A percentile compares a stretch with the other conserved stretches of the same genome.
These are phyloP conservation scores for Hippocampus comes DNA, from an alignment of 2,113 vertebrate genomes.

Conservation along the genomic window DNA sequence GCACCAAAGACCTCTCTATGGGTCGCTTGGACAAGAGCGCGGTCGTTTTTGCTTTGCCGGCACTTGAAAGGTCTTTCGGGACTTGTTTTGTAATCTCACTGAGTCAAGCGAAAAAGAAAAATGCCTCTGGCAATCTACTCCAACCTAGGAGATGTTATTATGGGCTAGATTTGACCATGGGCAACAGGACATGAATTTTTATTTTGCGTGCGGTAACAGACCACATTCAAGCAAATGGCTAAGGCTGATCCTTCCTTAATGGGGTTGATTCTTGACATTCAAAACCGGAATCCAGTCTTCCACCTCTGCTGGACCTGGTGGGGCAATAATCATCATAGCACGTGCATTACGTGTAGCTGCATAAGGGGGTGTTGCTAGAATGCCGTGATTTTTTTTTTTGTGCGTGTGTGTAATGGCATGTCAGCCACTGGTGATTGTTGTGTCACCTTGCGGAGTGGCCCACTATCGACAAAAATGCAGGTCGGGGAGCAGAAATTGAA, in stretches of 20 bases:
- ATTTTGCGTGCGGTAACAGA: not conserved
- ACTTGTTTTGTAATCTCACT: conserved; percentile 43
- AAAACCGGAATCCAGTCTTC: no score
- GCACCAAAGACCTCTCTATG: conserved; percentile 15
- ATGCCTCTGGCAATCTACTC: conserved; percentile 7
- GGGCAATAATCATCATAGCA: no score
- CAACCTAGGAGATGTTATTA: conserved; percentile 37
- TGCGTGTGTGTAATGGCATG: no score
- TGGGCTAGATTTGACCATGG: conserved; percentile 37
- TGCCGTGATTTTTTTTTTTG: no score
- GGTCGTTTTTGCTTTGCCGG: conserved; percentile 28
- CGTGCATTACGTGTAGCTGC: no score
- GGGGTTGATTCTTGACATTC: not conserved
- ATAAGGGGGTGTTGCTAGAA: no score
- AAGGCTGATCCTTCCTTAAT: not conserved
- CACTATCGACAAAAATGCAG: no score
- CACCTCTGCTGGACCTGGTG: no score
- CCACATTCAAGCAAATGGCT: not conserved
- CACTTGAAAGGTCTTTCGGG: conserved; percentile 38
- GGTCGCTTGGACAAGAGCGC: conserved; percentile 21
- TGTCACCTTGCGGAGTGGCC: no score
- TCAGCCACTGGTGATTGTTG: no score
- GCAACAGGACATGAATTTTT: conserved; percentile 25
- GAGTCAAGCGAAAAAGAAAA: conserved; percentile 35
- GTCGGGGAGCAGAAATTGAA: no score